Evolutionary conservation across 2,797 vertebrate species (phyloP), one percentile per base, ranked within the genome.

Genomic region (Clamator glandarius): DNA sequence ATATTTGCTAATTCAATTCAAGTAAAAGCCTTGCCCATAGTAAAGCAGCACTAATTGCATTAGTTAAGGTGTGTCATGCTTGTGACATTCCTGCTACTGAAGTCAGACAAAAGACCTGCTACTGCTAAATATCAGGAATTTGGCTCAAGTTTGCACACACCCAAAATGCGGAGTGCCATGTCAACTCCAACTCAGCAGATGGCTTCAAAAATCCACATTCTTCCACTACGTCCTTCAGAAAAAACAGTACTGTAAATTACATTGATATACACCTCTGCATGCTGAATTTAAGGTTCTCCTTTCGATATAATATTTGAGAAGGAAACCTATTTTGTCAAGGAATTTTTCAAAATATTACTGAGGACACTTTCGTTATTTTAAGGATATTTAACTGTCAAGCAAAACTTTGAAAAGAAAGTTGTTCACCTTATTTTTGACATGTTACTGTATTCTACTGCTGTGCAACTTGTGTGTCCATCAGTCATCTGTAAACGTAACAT

Each of bases 401-500:
- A 92, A 88, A 84, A 87, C 5, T 78, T 6, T 11, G 14, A 76
- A 90, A 93, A 87, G 4, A 87, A 93, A 93, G 58, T 36, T 63
- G 20, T 85, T 97, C 97, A 99, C 99, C 99, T 99, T 97, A 99
- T 98, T 98, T 99, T 99, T 91, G 99, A 98, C 97, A 99, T 98
- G 88, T 98, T 98, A 97, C 97, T 98, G 96, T 98, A 98, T 96
- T 99, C 99, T 78, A 99, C 91, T 93, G 98, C 99, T 52, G 98
- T 98, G 95, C 99, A 99, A 97, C 91, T 98, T 91, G 98, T 98
- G 85, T 99, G 99, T 13, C 99, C 99, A 95, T 99, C 99, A 5
- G 99, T 99, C 99, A 99, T 99, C 96, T 99, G 99, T 72, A 99
- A 96, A 61, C 99, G 98, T 92, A 99, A 98, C 99, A 99, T 99